phyloP scores from a whole-genome alignment of 2,797 vertebrate genomes.

The Chlorospingus flavigularis region DNA sequence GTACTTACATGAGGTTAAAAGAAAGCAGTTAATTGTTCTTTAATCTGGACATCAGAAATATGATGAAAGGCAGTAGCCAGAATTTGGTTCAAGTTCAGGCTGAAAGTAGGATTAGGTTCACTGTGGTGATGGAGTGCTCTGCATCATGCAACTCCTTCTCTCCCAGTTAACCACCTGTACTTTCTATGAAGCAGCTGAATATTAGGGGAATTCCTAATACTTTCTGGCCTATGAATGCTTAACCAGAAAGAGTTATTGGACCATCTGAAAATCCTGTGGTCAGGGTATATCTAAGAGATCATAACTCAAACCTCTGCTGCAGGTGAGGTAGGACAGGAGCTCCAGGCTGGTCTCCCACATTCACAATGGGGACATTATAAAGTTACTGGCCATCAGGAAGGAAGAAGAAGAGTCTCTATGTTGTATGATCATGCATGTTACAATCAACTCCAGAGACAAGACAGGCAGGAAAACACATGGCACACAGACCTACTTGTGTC shows the following conservation, averaged over 20 bases:
- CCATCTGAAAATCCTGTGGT: not conserved
- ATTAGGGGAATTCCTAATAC: conserved; percentile 32
- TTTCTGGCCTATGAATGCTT: not conserved
- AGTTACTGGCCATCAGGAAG: rapidly evolving
- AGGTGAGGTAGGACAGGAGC: not conserved
- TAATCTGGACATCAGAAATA: conserved; percentile 34
- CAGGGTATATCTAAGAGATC: not conserved
- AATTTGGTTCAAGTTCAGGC: not conserved
- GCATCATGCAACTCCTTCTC: not conserved
- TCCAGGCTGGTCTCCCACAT: not conserved
- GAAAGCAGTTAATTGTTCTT: not conserved
- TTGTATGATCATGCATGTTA: not conserved
- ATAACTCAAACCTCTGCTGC: not conserved
- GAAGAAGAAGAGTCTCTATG: not conserved
- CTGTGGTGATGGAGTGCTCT: not conserved
- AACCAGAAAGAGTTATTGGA: not conserved
- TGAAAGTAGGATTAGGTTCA: not conserved
- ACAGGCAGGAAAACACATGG: not conserved
- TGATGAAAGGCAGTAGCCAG: not conserved
- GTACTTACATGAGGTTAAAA: not conserved
- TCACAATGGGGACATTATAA: not conserved
- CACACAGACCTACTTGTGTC: too few relatives aligned
- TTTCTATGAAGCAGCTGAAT: not conserved
- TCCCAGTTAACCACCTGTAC: not conserved
- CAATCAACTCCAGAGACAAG: not conserved